Evolutionary conservation across 2,888 invertebrate genomes (phyloP).

Genomic region (Liodrosophila aerea): DNA sequence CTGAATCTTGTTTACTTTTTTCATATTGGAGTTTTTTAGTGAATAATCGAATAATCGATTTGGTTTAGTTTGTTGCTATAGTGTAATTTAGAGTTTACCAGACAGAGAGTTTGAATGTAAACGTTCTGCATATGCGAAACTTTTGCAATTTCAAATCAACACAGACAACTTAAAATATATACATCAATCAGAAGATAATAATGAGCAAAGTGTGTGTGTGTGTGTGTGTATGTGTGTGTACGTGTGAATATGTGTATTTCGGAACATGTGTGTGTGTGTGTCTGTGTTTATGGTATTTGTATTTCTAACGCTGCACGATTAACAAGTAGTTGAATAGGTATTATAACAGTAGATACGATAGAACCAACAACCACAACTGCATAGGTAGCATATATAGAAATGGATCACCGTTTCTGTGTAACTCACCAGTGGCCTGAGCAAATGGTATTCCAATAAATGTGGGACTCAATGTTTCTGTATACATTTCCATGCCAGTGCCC

Average conservation of each 20-base stretch:
- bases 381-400: constrained; percentile 61
- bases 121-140: constrained; percentile 33
- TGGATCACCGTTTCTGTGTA: constrained; percentile 75
- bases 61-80: background rate
- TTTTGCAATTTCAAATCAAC: constrained; percentile 33
- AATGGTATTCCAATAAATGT: constrained; percentile 99
- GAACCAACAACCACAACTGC: constrained; percentile 51
- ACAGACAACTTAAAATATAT: constrained; percentile 40
- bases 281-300: constrained; percentile 31
- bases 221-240: too few species aligned
- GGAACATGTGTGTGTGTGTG: constrained; percentile 6
- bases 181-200: constrained; percentile 65
- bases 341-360: constrained; percentile 68
- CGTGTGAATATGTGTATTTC: background rate
- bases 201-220: too few species aligned
- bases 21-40: too few species aligned
- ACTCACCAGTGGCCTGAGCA: constrained; percentile 99
- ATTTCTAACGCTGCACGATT: constrained; percentile 75
- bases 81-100: constrained; percentile 32
- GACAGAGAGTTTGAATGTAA: too few species aligned
- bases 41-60: too few species aligned
- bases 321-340: constrained; percentile 74
- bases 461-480: constrained; percentile 98
- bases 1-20: too few species aligned
- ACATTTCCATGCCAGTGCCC: constrained; percentile 99